Percentiles rank a stretch among this genome's conserved stretches.
These are phyloP conservation scores for Sylvilagus bachmani DNA, from an alignment of 2,113 vertebrate species.

Conservation along the genomic window DNA sequence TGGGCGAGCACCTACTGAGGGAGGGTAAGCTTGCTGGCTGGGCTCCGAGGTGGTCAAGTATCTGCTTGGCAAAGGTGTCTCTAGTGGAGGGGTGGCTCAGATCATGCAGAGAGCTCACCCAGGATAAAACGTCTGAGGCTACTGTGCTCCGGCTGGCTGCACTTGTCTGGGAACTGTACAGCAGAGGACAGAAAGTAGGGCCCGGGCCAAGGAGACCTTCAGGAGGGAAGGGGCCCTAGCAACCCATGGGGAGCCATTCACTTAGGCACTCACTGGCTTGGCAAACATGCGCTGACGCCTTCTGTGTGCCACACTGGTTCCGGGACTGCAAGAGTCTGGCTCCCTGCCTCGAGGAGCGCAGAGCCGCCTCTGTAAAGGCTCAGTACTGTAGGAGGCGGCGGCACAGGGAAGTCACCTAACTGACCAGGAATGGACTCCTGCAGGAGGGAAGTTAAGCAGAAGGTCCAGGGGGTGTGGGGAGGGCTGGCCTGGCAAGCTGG, in stretches of 20 bases:
- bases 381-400: neutral
- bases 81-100: neutral
- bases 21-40: neutral
- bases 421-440: neutral
- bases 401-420: neutral
- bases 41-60: constrained; percentile 1
- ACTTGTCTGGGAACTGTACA: neutral
- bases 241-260: neutral
- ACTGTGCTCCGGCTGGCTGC: neutral
- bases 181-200: neutral
- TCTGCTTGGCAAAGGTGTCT: neutral
- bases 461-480: neutral
- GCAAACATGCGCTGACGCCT: neutral
- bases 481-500: neutral
- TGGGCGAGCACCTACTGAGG: neutral
- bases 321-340: neutral
- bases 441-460: neutral
- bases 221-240: neutral
- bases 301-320: neutral
- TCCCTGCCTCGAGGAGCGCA: constrained; percentile 16
- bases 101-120: neutral
- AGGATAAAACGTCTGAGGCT: neutral
- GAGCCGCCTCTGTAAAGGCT: neutral
- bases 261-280: neutral
- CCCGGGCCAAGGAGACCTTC: neutral